phyloP scores from a whole-genome alignment of 2,797 vertebrate species.

The Sebastes cheni region DNA sequence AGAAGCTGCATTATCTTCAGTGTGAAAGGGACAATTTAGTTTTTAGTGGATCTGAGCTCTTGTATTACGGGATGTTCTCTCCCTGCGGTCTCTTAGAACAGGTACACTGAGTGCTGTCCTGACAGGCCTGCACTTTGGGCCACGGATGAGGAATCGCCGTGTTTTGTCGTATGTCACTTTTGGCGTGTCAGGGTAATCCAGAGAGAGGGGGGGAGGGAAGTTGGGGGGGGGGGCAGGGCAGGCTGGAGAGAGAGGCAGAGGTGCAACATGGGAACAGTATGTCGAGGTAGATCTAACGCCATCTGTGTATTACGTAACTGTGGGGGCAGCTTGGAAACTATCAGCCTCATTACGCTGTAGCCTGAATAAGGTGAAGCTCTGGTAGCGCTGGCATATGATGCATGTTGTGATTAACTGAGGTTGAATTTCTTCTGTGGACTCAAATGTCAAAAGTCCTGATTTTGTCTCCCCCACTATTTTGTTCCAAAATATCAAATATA shows the following conservation, averaged over 20 bases:
- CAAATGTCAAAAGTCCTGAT: conserved; percentile 9
- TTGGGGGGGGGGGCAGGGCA: conserved; percentile 4
- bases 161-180: conserved; percentile 67
- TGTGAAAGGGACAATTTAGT: not conserved
- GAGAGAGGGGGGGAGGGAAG: not conserved
- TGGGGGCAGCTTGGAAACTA: conserved; percentile 36
- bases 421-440: not conserved
- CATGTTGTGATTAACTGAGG: not conserved
- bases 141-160: conserved; percentile 29
- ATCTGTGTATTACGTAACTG: conserved; percentile 55
- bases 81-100: not conserved
- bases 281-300: conserved; percentile 32
- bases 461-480: not conserved
- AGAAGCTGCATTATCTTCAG: not conserved
- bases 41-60: not conserved
- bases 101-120: not conserved
- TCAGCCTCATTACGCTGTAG: conserved; percentile 20
- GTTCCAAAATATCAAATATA: not conserved
- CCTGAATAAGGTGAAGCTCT: conserved; percentile 12
- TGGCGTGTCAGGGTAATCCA: conserved; percentile 1
- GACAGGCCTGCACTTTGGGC: conserved; percentile 10
- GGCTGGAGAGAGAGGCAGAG: conserved; percentile 40
- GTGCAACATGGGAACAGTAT: conserved; percentile 28
- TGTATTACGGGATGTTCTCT: not conserved
- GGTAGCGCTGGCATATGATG: not conserved